Base-by-base conservation (phyloP, 1,140 invertebrate species). In the Brachionus koreanus region DNA sequence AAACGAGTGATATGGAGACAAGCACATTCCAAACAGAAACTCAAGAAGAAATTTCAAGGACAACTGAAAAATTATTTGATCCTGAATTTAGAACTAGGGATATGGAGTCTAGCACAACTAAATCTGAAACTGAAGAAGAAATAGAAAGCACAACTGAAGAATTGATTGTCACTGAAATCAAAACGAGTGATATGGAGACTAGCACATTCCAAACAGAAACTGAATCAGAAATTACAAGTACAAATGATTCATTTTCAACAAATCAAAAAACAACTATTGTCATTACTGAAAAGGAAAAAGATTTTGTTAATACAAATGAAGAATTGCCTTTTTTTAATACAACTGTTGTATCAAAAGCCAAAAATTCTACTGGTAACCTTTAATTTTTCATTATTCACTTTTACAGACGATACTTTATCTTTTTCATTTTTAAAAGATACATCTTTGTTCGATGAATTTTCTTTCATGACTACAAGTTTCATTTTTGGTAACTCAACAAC, bases 51-150 rank as follows among this genome's bases (percentile, higher is more conserved):
- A 39, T 9, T 5, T 4, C 4, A 39, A 39, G 9, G 9, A 39
- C 37, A 39, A 39, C 37, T 5, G 37, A 39, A 39, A 9, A 39
- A 39, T 5, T 39, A n/a, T 6, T 13, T 5, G 13, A 4, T 57
- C 19, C 49, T 6, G 19, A 13, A 13, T 3, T 5, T 5, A 16
- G 4, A 57, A n/a, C 5, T 5, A 57, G 49, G 3, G 19, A 4
- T 57, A 9, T n/a, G n/a, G n/a, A n/a, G n/a, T 5, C 4, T 5
- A 5, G 37, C 4, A 4, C 37, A 39, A 5, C 9, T 9, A 4
- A 39, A 9, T 5, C n/a, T 5, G 37, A 39, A 39, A 65, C 61
- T 82, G 75, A 4, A 82, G 76, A 82, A 57, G 42, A 49, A 42
- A 42, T 13, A 6, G 39, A 42, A 3, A 42, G 1, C 1, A 42